Base-by-base conservation (phyloP, 2,113 vertebrate species). In the Turdus rufiventris region DNA sequence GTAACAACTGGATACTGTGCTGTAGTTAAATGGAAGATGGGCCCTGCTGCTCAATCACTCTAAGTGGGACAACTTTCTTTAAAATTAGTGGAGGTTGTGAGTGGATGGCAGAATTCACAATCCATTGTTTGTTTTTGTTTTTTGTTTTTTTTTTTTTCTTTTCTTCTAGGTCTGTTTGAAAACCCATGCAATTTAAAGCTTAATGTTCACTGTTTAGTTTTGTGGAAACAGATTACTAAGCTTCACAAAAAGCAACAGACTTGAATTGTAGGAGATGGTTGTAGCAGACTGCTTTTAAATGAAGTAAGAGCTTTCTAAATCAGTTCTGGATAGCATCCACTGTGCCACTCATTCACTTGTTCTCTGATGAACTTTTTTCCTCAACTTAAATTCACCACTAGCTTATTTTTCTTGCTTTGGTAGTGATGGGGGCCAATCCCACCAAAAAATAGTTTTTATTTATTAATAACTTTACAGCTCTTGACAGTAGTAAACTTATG, bases 231-330 rank as follows among this genome's bases (percentile, higher is more conserved):
- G 48, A 63, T 26, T 20, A 71, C 20, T 20, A n/a, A 45, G 14
- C 29, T 85, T 50, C 40, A 65, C 42, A 19, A 70, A 60, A 70
- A 73, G 24, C 24, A 85, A n/a, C 12, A 70, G 14, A 36, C 15
- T 38, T 57, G 36, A 61, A 11, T 66, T 0, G 0, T 29, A 40
- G 18, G 31, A 67, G 26, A 51, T 2, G 3, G 3, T 1, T 67
- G 38, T 84, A 80, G 33, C 7, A 63, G 40, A 43, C 7, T 54
- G 34, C 6, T 93, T 88, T 65, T 14, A 76, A 79, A 72, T 36
- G 4, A 70, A 65, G 15, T 9, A 72, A 63, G 34, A 92, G 58
- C n/a, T 88, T 79, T 58, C 53, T 63, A 67, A n/a, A 38, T 17
- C 31, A 47, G 29, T 66, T 88, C 65, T 53, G 31, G 31, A 84